Evolutionary conservation across 2,113 vertebrate species (phyloP), one percentile per base, ranked within the genome.

Genomic region (Rana temporaria): DNA sequence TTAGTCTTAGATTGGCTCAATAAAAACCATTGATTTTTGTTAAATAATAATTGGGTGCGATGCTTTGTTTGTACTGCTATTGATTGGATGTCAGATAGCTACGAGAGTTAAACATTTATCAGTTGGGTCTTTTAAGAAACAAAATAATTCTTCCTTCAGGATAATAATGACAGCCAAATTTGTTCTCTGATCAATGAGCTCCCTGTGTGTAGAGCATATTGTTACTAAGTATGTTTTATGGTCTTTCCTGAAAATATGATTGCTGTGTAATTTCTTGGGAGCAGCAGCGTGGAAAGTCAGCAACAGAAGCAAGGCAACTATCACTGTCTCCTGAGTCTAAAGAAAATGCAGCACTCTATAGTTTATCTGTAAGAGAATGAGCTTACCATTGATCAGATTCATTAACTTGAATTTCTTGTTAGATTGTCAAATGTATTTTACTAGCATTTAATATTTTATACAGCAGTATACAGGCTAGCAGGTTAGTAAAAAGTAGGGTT

Each of bases 21-120:
- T 62, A 62, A 75, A 24, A 53, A 60, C 20, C 38, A 78, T 64
- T 53, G 56, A 75, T 75, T 78, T 68, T n/a, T 57, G 52, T 67
- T 55, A 78, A 34, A 55, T 20, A 48, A n/a, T 55, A 57, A 67
- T 78, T 32, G 52, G 24, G 16, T 20, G 38, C 24, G 32, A 7
- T 34, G 12, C 30, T 75, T 22, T 48, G 32, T 66, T 65, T 67
- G 11, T 34, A 56, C 11, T 24, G 16, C 52, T 67, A 78, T 66
- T 67, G 63, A 78, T 56, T 20, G 17, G 38, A 16, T 42, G 18
- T 4, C 22, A 67, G 19, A 66, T 56, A 22, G 52, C 4, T 38
- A 53, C 60, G 64, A 38, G 24, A 77, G 20, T 64, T 22, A 77
- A 65, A 48, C 48, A 52, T 65, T 77, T 77, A 53, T 77, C 74